Evolutionary conservation across 1,140 invertebrate genomes (phyloP).

Genomic region (Pachypeltis micranthus): DNA sequence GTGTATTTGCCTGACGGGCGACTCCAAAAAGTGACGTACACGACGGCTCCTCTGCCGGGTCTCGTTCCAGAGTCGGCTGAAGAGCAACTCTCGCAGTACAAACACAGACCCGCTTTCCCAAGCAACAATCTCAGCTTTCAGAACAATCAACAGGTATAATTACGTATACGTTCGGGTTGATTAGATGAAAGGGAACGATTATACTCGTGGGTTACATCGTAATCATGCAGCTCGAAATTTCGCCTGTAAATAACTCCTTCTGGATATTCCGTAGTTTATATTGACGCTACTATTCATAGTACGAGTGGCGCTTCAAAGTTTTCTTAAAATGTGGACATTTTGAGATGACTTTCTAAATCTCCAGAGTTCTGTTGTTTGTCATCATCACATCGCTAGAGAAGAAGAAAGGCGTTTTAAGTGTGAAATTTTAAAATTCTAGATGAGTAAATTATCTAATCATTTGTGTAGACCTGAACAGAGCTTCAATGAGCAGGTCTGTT

Average conservation of each 20-base stretch:
- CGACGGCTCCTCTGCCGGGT: constrained; percentile 21
- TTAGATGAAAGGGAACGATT: background rate
- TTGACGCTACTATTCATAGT: background rate
- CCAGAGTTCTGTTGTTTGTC: too few relatives aligned
- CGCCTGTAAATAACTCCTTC: background rate
- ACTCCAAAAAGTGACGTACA: constrained; percentile 45
- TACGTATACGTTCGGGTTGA: background rate
- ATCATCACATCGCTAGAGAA: too few relatives aligned
- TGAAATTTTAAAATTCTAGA: too few relatives aligned
- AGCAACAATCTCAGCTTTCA: background rate
- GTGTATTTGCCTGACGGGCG: constrained; percentile 63
- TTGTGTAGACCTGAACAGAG: too few relatives aligned
- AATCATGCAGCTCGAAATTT: background rate
- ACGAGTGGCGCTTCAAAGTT: background rate
- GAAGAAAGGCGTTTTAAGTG: too few relatives aligned
- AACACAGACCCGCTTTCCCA: constrained; percentile 2
- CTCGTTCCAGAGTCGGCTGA: background rate
- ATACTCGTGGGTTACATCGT: too few relatives aligned
- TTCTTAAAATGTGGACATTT: background rate
- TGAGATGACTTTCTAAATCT: too few relatives aligned
- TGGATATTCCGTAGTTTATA: background rate
- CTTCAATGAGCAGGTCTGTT: too few relatives aligned
- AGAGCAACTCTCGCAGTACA: background rate
- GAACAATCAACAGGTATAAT: background rate
- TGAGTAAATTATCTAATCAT: too few relatives aligned